phyloP scores from a whole-genome alignment of 2,113 vertebrate genomes.

The Perognathus longimembris region DNA sequence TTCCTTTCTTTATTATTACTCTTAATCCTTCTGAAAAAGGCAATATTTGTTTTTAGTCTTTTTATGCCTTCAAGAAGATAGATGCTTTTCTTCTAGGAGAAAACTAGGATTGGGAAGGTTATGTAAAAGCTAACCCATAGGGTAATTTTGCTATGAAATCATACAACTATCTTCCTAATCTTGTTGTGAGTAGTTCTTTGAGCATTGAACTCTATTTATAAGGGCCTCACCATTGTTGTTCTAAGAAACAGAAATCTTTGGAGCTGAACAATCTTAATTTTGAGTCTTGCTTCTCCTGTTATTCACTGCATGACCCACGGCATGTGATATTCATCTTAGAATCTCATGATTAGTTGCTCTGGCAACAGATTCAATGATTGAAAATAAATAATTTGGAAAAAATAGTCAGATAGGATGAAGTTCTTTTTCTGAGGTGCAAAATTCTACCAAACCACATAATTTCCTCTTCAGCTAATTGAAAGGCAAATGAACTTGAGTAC shows the following conservation, averaged over 20 bases:
- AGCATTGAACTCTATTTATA: not conserved
- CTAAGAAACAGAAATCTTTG: constrained; percentile 12
- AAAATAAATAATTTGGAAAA: constrained; percentile 24
- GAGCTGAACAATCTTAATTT: not conserved
- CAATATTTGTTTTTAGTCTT: not conserved
- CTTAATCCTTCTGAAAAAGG: not conserved
- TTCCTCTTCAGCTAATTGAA: not conserved
- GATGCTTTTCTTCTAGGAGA: not conserved
- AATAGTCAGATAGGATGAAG: not conserved
- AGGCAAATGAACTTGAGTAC: not conserved
- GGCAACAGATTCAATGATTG: not conserved
- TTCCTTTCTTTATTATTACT: not conserved
- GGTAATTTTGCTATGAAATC: not conserved
- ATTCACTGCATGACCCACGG: not conserved
- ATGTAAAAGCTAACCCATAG: not conserved
- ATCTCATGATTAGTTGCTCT: not conserved
- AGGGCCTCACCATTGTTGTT: not conserved
- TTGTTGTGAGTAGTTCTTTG: not conserved
- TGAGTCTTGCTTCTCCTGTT: not conserved
- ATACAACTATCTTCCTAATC: not conserved
- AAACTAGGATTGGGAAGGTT: constrained; percentile 6
- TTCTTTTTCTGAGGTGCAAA: not conserved
- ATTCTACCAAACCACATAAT: not conserved
- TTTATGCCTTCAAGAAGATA: constrained; percentile 5
- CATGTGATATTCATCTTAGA: not conserved